Conservation (phyloP, 2,797 vertebrate species). For the Enteromius trimaculatus region DNA sequence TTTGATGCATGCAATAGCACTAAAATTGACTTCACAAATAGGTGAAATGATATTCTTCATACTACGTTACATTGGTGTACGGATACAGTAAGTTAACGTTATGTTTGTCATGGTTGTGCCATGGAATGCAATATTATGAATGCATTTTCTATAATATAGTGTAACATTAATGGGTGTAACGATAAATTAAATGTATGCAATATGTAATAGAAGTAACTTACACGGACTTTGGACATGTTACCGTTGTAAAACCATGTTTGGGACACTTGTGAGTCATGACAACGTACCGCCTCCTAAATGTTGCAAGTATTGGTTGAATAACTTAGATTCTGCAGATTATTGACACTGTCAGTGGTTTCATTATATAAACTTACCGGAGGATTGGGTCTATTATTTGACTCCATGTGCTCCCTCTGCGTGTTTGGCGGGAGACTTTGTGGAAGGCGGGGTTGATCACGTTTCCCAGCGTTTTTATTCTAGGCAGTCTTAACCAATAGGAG, state of each 20-base stretch:
- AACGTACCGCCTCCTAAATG: not conserved
- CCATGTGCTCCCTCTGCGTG: not conserved
- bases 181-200: not conserved
- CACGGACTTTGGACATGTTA: not conserved
- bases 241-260: not conserved
- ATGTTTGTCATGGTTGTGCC: not conserved
- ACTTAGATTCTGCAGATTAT: not conserved
- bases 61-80: not conserved
- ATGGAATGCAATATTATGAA: not conserved
- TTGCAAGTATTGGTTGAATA: not conserved
- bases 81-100: too few relatives aligned
- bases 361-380: too few relatives aligned
- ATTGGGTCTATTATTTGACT: not conserved
- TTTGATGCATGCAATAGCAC: not conserved
- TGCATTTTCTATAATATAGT: not conserved
- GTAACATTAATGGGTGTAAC: not conserved
- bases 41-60: not conserved
- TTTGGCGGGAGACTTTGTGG: slow-evolving; percentile 42
- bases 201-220: not conserved
- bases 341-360: too few relatives aligned
- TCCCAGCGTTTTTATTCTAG: not conserved
- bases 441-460: not conserved
- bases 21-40: not conserved
- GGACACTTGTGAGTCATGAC: not conserved
- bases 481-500: slow-evolving; percentile 16